phyloP scores from a whole-genome alignment of 2,113 vertebrate genomes.

The Sinosuthora webbiana region DNA sequence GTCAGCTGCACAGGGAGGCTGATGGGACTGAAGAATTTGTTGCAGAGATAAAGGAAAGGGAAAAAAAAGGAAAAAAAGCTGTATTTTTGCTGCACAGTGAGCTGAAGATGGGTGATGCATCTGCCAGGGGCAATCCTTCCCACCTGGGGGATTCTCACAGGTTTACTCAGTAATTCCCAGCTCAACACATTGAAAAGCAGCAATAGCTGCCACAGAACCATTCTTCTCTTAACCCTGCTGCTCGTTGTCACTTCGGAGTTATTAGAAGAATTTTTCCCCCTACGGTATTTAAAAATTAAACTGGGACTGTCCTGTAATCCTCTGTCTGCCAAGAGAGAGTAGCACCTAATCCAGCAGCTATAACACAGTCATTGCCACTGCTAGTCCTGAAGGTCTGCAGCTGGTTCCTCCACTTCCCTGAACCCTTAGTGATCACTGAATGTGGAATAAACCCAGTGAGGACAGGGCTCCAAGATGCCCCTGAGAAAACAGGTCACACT shows the following conservation, averaged over 20 bases:
- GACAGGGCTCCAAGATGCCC: not conserved
- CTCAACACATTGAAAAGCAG: not conserved
- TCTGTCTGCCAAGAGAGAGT: not conserved
- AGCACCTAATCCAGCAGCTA: not conserved
- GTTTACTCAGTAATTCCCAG: not conserved
- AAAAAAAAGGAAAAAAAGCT: not conserved
- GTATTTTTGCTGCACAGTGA: not conserved
- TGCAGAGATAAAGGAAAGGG: not conserved
- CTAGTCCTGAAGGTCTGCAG: not conserved
- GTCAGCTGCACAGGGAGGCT: not conserved
- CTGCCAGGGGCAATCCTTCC: not conserved
- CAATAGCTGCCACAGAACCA: not conserved
- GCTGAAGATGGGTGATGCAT: not conserved
- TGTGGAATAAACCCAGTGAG: fast-evolving
- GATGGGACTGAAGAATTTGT: not conserved
- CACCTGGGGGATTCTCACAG: fast-evolving
- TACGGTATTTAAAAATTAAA: not conserved
- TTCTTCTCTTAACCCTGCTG: not conserved
- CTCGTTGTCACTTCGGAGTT: not conserved
- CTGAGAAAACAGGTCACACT: not conserved
- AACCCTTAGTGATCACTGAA: not conserved
- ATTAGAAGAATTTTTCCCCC: not conserved
- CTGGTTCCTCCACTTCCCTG: not conserved
- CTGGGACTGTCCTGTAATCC: not conserved
- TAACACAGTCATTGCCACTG: not conserved